phyloP scores from a whole-genome alignment of 2,888 invertebrate species.

The Hydroisotoma schaefferi region DNA sequence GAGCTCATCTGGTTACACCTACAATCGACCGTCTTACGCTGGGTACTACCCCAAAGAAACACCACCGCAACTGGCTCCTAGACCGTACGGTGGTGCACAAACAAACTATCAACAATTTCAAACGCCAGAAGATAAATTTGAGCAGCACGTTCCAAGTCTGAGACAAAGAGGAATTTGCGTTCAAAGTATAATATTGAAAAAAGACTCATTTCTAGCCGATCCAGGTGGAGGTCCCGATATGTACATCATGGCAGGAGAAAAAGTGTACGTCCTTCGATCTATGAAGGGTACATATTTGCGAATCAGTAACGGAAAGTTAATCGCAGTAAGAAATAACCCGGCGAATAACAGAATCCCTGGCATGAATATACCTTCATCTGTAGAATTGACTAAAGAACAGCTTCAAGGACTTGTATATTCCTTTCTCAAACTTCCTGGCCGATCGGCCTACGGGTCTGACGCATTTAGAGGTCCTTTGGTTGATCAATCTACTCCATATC shows the following conservation, averaged over 20 bases:
- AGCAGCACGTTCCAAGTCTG: slow-evolving; percentile 29
- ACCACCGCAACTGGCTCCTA: slow-evolving; percentile 6
- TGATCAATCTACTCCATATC: slow-evolving; percentile 13
- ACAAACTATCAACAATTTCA: neutral
- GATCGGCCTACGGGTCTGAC: neutral
- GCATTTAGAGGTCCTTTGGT: too few species aligned
- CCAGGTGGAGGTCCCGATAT: slow-evolving; percentile 42
- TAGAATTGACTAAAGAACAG: slow-evolving; percentile 38
- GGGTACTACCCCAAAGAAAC: slow-evolving; percentile 50
- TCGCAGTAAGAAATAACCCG: slow-evolving; percentile 77
- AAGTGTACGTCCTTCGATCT: slow-evolving; percentile 90
- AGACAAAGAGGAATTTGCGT: slow-evolving; percentile 35
- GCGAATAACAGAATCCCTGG: slow-evolving; percentile 18
- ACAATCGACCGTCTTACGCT: slow-evolving; percentile 51
- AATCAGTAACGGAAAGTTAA: slow-evolving; percentile 88
- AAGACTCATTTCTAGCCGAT: slow-evolving; percentile 42
- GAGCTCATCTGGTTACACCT: slow-evolving; percentile 35
- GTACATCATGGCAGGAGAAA: slow-evolving; percentile 79
- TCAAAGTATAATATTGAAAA: slow-evolving; percentile 36
- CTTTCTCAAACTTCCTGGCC: slow-evolving; percentile 31
- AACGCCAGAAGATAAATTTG: slow-evolving; percentile 20
- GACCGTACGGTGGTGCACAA: too few species aligned
- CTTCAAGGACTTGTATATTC: slow-evolving; percentile 38
- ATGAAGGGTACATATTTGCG: slow-evolving; percentile 96
- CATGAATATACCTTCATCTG: slow-evolving; percentile 27